Evolutionary conservation across 2,113 vertebrate genomes (phyloP), one percentile per base, ranked within the genome.

Genomic region (Boleophthalmus pectinirostris): DNA sequence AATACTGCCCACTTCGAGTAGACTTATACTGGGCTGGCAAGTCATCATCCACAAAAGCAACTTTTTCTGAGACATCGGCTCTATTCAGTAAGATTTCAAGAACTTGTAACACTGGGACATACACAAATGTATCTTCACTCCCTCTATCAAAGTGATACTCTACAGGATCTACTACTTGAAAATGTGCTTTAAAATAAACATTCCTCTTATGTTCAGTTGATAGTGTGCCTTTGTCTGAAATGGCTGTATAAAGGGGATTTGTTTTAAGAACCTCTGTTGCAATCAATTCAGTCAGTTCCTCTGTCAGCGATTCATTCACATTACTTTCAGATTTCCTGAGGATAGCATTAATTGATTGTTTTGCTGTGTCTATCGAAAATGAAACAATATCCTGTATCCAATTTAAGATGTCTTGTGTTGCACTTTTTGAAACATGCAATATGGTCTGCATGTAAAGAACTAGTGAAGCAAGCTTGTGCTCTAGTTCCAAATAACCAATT

Each of bases 351-450:
- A 60, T 25, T 15, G 57, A 25, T 13, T 60, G 51, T 21, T 54
- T n/a, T n/a, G 20, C 20, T 60, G 23, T 24, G 14, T 14, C 11
- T 13, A 14, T 60, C 1, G 57, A 60, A 60, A 9, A 60, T 25
- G 57, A 60, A 60, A 60, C 57, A 60, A 60, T 25, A 25, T 60
- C 57, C 21, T 15, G 9, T 2, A 60, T 60, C 23, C 23, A 25
- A 60, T 3, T 24, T 14, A 60, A 29, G 25, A 60, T 60, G 14
- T 60, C 24, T 13, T 25, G 57, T 25, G 57, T 60, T 25, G 57
- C 57, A 25, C 21, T 24, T 60, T 60, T 60, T 60, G 57, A 25
- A 25, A 58, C 57, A 60, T 25, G 57, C 57, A 60, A 29, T 60
- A 60, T 6, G 2, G 23, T 60, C 23, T 60, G 57, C 13, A 60